These are phyloP conservation scores for Aplocera efformata DNA, from an alignment of 2,888 invertebrate genomes.

Conservation along the genomic window DNA sequence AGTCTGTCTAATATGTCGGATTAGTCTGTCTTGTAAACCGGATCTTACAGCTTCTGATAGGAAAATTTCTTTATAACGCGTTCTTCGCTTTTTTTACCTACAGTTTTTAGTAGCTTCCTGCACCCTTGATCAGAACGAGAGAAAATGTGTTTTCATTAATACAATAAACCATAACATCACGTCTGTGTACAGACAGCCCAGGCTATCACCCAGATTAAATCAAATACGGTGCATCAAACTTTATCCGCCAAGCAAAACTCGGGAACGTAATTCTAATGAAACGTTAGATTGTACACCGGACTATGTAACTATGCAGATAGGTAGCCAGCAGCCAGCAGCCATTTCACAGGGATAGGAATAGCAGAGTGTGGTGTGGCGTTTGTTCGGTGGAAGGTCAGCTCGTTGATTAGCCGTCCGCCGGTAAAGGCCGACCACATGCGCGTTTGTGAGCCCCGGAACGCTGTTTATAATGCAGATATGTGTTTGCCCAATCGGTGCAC, in stretches of 20 bases:
- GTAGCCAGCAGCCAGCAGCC: conserved; percentile 23
- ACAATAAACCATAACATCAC: no score
- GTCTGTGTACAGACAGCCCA: no score
- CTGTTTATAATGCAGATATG: conserved; percentile 82
- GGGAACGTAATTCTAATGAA: conserved; percentile 28
- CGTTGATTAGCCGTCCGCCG: conserved; percentile 77
- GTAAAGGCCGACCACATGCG: conserved; percentile 78
- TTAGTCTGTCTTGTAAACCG: no score
- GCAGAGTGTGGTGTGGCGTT: conserved; percentile 52
- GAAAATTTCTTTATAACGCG: no score
- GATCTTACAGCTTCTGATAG: no score
- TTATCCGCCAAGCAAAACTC: conserved; percentile 16
- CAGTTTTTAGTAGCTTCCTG: no score
- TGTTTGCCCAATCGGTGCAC: conserved; percentile 80
- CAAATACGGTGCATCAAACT: conserved; percentile 8
- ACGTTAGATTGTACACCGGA: conserved; percentile 25
- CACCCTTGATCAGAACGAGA: no score
- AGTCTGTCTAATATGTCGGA: no score
- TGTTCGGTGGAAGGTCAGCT: conserved; percentile 74
- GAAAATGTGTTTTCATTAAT: no score
- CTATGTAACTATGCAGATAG: conserved; percentile 37
- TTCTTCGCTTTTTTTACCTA: no score
- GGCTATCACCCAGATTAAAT: conserved; percentile 1
- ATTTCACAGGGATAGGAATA: conserved; percentile 43
- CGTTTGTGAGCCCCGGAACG: conserved; percentile 74